Evolutionary conservation across 2,113 vertebrate species (phyloP), one percentile per base, ranked within the genome.

Genomic region (Scomber japonicus): DNA sequence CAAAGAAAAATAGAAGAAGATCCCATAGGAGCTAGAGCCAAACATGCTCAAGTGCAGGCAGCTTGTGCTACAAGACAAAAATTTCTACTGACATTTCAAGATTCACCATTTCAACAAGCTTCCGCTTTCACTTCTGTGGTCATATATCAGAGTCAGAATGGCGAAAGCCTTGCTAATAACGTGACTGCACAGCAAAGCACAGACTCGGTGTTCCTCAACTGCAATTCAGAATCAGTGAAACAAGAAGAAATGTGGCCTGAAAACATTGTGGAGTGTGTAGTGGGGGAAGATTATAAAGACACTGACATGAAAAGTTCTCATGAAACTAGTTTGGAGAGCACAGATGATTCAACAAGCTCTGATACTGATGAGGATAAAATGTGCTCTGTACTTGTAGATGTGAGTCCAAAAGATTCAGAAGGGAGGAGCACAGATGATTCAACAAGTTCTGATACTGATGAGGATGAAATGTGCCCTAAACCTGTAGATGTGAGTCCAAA

Each of bases 231-330:
- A 31, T 5, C 54, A 45, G 81, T 13, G 35, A 31, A 40, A 19
- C 19, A 54, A 21, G 57, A 80, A 54, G 71, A 15, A 61, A 27
- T 11, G 31, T 63, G 48, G 21, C 54, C 44, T 0, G 67, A 51
- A 24, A 80, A 63, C 75, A 30, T 27, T n/a, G 24, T 88, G 0
- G 86, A 87, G 56, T 84, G 65, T 12, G 57, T 35, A n/a, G 11
- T 87, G 24, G 45, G 71, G 24, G 80, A 80, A 61, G 56, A 73
- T 13, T 62, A 74, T 85, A 24, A 40, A 75, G 45, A 60, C 19
- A 1, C 15, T 0, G 65, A 81, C 1, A 2, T 50, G 19, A 46
- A 64, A 19, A 27, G 17, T 11, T 9, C 19, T 13, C 60, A 51
- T 4, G 71, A 83, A 13, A 75, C 44, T n/a, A 59, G 75, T 15